These are phyloP conservation scores for Osmerus mordax DNA, from an alignment of 2,113 vertebrate genomes.

Conservation along the genomic window DNA sequence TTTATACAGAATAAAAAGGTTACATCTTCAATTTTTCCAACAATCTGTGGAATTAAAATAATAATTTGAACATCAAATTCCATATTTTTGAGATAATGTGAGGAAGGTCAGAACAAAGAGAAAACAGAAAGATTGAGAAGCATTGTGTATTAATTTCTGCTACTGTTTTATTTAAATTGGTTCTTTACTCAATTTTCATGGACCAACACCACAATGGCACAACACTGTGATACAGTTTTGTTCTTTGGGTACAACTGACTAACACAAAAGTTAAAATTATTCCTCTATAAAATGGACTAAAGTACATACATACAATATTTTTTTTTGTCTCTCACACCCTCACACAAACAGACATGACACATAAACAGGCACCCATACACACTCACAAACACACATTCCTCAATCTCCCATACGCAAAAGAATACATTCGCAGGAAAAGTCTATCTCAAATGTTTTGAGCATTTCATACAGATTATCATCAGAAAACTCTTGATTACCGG, in stretches of 20 bases:
- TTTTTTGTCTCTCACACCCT: slow-evolving; percentile 3
- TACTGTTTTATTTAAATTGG: slow-evolving; percentile 59
- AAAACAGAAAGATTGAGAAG: not conserved
- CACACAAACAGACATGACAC: not conserved
- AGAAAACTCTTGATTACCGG: not conserved
- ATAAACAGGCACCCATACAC: slow-evolving; percentile 4
- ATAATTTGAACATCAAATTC: too few relatives aligned
- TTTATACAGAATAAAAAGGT: too few relatives aligned
- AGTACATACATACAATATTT: slow-evolving; percentile 38
- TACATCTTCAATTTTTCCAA: too few relatives aligned
- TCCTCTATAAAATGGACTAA: slow-evolving; percentile 57
- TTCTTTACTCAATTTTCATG: slow-evolving; percentile 61
- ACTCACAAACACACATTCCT: slow-evolving; percentile 8
- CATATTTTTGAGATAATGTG: not conserved
- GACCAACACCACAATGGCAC: slow-evolving; percentile 55
- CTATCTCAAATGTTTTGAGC: slow-evolving; percentile 45
- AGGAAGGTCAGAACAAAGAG: not conserved
- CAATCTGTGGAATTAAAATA: too few relatives aligned
- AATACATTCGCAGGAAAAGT: slow-evolving; percentile 61
- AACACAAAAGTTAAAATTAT: slow-evolving; percentile 58
- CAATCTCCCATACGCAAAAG: slow-evolving; percentile 27
- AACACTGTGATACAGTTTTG: slow-evolving; percentile 59
- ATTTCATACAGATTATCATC: slow-evolving; percentile 35
- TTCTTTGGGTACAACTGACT: slow-evolving; percentile 65
- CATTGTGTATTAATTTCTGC: slow-evolving; percentile 31